A percentile compares a stretch with the other conserved stretches of the same genome.
Conservation (phyloP, 2,797 vertebrate genomes). For the Acrossocheilus fasciatus region DNA sequence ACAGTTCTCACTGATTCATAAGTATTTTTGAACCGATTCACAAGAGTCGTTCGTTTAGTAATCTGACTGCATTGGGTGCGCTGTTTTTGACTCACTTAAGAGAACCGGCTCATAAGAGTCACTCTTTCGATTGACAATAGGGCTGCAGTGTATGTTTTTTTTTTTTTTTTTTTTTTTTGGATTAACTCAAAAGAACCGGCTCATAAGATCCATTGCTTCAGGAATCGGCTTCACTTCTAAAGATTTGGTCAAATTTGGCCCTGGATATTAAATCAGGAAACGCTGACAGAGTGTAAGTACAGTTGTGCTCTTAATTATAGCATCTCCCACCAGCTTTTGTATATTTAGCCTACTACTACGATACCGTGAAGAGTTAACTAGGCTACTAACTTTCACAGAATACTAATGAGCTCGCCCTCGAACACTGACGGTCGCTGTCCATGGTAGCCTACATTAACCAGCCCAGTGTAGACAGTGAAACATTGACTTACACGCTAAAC, state of each 20-base stretch:
- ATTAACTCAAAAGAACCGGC: not conserved
- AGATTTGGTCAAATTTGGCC: not conserved
- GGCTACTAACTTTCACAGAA: not conserved
- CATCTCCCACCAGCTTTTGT: not conserved
- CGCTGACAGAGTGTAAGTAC: not conserved
- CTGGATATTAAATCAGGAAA: not conserved
- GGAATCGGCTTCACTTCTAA: not conserved
- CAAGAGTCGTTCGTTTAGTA: not conserved
- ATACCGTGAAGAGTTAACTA: not conserved
- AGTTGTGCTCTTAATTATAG: not conserved
- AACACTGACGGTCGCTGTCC: conserved; percentile 60
- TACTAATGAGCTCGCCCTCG: not conserved
- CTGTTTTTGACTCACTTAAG: not conserved
- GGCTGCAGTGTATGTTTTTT: not conserved
- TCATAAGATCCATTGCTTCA: not conserved
- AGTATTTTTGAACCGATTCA: not conserved
- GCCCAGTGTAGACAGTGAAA: conserved; percentile 5
- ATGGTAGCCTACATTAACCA: conserved; percentile 50
- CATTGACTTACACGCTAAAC: not conserved
- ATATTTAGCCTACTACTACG: not conserved
- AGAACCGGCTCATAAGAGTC: not conserved
- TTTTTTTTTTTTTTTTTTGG: not conserved
- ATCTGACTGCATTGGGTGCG: not conserved
- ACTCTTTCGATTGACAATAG: not conserved
- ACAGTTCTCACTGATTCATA: not conserved